Conservation (phyloP, 2,113 vertebrate species). For the Hirundichthys speculiger region DNA sequence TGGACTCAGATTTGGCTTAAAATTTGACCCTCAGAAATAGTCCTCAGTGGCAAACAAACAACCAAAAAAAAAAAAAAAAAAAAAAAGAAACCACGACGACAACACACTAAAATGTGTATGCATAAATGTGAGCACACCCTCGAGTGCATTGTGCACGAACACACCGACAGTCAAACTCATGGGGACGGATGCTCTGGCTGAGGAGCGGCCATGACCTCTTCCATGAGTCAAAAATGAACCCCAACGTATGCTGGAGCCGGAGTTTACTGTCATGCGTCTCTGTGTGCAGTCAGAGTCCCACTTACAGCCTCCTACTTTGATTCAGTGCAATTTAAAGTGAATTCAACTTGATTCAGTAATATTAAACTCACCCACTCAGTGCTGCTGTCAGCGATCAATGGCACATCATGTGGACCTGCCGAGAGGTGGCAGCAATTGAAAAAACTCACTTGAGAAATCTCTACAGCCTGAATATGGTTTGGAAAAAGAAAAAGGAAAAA, state of each 20-base stretch:
- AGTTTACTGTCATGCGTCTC: slow-evolving; percentile 20
- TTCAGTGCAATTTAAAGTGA: slow-evolving; percentile 71
- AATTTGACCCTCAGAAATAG: slow-evolving; percentile 61
- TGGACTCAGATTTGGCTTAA: slow-evolving; percentile 46
- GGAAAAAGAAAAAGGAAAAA: too few relatives aligned
- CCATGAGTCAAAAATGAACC: slow-evolving; percentile 12
- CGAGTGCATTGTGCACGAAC: slow-evolving; percentile 14
- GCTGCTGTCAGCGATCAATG: slow-evolving; percentile 39
- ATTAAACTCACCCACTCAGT: slow-evolving; percentile 33
- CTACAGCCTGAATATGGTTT: too few relatives aligned
- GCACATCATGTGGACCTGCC: slow-evolving; percentile 34
- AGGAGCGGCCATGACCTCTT: slow-evolving; percentile 14
- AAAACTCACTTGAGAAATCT: slow-evolving; percentile 26
- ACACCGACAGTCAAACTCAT: slow-evolving; percentile 39
- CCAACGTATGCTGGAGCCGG: slow-evolving; percentile 10
- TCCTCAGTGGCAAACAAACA: slow-evolving; percentile 70
- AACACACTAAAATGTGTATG: slow-evolving; percentile 19
- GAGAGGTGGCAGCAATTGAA: slow-evolving; percentile 6
- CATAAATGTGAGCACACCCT: slow-evolving; percentile 27
- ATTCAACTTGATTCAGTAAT: slow-evolving; percentile 42
- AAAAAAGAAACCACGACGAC: too few relatives aligned
- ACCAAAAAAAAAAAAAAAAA: slow-evolving; percentile 29
- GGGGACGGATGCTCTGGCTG: slow-evolving; percentile 55
- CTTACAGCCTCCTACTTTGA: slow-evolving; percentile 42
- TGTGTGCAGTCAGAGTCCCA: neutral